Conservation (phyloP, 2,797 vertebrate species). For the Chaetophractus vellerosus region DNA sequence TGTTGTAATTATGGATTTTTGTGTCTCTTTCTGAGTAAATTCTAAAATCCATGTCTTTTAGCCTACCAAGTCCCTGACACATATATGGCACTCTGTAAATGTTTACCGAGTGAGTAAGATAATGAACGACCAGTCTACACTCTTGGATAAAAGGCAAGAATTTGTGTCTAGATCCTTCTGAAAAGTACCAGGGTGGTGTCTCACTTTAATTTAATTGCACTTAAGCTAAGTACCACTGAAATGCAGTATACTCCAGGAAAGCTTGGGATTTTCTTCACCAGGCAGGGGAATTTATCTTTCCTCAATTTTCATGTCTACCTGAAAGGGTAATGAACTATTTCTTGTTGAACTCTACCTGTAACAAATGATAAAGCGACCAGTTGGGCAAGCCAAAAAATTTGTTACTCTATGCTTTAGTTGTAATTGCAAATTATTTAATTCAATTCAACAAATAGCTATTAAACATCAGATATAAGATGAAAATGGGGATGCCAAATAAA, state of each 20-base stretch:
- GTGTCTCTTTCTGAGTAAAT: background rate
- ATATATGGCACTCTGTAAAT: background rate
- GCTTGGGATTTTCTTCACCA: background rate
- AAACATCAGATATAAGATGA: background rate
- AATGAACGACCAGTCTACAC: background rate
- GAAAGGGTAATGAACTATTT: background rate
- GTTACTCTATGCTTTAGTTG: background rate
- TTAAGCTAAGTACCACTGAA: background rate
- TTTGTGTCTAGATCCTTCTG: background rate
- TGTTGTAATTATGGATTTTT: background rate
- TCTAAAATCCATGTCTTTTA: background rate
- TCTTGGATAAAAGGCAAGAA: background rate
- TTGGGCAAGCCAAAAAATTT: background rate
- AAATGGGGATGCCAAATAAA: background rate
- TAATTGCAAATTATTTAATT: background rate
- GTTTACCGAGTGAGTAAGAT: background rate
- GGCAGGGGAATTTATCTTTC: background rate
- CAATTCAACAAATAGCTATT: background rate
- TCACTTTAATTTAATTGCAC: background rate
- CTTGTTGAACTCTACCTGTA: background rate
- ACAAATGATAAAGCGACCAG: background rate
- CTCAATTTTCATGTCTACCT: background rate
- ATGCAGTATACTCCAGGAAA: background rate
- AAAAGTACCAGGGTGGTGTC: background rate
- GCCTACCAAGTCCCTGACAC: background rate